Conservation (phyloP, 2,113 vertebrate genomes). For the Carettochelys insculpta region DNA sequence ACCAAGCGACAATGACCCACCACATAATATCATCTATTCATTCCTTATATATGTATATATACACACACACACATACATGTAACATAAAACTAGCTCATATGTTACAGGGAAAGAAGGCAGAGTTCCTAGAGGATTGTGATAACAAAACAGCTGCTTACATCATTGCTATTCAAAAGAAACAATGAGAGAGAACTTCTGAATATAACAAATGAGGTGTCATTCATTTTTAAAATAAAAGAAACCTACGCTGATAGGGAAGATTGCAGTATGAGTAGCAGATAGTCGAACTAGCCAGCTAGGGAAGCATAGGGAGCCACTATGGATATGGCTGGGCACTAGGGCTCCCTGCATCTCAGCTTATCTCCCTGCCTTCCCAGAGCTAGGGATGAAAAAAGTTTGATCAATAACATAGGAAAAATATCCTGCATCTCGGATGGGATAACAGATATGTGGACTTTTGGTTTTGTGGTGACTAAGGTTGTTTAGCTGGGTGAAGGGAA, state of each 20-base stretch:
- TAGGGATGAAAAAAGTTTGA: not conserved
- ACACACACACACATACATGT: not conserved
- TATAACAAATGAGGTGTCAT: not conserved
- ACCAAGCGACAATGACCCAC: not conserved
- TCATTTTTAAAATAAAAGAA: not conserved
- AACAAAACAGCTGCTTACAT: not conserved
- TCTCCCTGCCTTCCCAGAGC: not conserved
- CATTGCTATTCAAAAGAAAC: not conserved
- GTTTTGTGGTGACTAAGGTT: not conserved
- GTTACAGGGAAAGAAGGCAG: not conserved
- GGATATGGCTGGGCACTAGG: not conserved
- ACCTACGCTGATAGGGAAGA: not conserved
- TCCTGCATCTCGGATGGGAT: not conserved
- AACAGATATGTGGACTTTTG: not conserved
- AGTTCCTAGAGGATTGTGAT: not conserved
- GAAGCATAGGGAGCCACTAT: not conserved
- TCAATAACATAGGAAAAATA: not conserved
- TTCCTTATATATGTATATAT: no score
- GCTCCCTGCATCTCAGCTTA: not conserved
- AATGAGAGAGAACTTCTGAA: not conserved
- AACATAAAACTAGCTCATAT: not conserved
- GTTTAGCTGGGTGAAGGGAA: not conserved
- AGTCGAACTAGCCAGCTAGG: not conserved
- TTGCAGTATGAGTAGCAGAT: not conserved
- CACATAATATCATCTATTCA: not conserved